Evolutionary conservation across 2,797 vertebrate species (phyloP).

Genomic region (Sebastes glaucus): DNA sequence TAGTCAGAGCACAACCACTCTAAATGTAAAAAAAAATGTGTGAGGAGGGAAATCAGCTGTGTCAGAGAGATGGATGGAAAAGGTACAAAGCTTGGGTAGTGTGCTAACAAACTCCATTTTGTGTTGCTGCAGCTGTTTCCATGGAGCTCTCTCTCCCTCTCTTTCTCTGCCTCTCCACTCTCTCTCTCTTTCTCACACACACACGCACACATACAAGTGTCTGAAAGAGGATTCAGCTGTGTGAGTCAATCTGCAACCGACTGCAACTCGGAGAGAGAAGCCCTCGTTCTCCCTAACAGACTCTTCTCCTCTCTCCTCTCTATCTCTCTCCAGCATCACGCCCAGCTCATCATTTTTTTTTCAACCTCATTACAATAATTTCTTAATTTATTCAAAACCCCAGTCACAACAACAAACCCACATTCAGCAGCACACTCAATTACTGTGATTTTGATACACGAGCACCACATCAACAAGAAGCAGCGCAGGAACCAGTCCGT

Average conservation of each 20-base stretch:
- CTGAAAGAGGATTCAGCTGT: conserved; percentile 76
- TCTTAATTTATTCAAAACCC: conserved; percentile 72
- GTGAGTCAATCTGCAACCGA: conserved; percentile 71
- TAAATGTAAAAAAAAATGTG: conserved; percentile 50
- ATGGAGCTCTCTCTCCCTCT: conserved; percentile 73
- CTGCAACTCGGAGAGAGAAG: conserved; percentile 47
- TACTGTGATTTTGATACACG: conserved; percentile 59
- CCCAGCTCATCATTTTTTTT: conserved; percentile 65
- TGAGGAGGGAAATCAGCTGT: conserved; percentile 48
- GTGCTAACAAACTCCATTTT: conserved; percentile 81
- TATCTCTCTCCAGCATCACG: conserved; percentile 48
- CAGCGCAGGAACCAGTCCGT: conserved; percentile 8
- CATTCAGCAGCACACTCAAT: conserved; percentile 59
- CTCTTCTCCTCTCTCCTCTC: conserved; percentile 46
- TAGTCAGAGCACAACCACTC: conserved; percentile 21
- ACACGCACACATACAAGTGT: conserved; percentile 34
- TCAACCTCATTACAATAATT: conserved; percentile 74
- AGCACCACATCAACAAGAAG: conserved; percentile 39
- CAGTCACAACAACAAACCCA: conserved; percentile 70
- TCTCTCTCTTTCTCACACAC: conserved; percentile 10
- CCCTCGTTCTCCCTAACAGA: conserved; percentile 41
- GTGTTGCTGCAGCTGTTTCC: conserved; percentile 79
- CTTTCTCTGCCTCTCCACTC: conserved; percentile 20
- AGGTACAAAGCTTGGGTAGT: conserved; percentile 68
- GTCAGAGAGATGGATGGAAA: conserved; percentile 67